Evolutionary conservation across 2,113 vertebrate species (phyloP).

Genomic region (Gnathonemus echidnorhynchus): DNA sequence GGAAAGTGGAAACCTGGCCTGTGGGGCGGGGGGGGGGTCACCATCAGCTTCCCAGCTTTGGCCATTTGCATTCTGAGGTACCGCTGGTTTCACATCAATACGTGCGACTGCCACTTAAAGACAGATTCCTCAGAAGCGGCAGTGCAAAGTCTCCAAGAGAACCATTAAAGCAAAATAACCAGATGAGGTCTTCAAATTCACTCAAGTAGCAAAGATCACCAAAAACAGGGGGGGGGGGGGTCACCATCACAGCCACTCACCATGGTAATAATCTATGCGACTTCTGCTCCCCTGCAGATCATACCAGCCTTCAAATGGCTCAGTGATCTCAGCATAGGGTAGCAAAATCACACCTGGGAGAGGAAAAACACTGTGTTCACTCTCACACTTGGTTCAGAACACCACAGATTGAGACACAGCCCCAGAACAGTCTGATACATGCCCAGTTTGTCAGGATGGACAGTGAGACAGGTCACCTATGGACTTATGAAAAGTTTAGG

Average conservation of each 20-base stretch:
- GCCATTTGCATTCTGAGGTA: background rate
- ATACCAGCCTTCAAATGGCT: conserved; percentile 77
- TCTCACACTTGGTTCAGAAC: background rate
- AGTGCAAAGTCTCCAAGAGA: background rate
- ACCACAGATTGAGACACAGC: background rate
- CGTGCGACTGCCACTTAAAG: background rate
- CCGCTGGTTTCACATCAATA: background rate
- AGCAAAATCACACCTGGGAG: conserved; percentile 61
- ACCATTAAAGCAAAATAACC: background rate
- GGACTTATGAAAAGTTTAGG: background rate
- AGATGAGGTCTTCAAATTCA: background rate
- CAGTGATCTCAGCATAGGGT: conserved; percentile 71
- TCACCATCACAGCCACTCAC: conserved; percentile 32
- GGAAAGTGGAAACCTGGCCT: conserved; percentile 69
- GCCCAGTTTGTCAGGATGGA: background rate
- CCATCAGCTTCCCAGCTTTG: background rate
- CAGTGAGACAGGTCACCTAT: background rate
- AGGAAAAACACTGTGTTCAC: background rate
- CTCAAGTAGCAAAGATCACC: background rate
- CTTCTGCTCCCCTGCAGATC: conserved; percentile 57
- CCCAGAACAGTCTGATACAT: background rate
- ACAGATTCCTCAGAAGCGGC: background rate
- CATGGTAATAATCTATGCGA: conserved; percentile 62
- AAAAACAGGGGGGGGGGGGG: background rate
- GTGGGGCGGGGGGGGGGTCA: background rate